Base-by-base conservation (phyloP, 1,140 invertebrate species). In the Drosophila eugracilis region DNA sequence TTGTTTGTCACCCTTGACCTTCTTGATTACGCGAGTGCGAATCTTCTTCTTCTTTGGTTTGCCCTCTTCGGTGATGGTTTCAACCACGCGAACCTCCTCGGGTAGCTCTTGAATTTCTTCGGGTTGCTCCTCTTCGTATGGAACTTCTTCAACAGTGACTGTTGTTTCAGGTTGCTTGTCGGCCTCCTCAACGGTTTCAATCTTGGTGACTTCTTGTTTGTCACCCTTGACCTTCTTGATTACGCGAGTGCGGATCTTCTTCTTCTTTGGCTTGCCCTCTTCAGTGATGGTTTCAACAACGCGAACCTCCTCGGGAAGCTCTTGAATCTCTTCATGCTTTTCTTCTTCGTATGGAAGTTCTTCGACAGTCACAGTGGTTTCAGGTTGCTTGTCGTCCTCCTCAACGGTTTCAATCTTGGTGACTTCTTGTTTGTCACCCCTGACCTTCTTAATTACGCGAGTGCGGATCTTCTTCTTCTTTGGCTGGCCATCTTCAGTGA, bases 391-490 rank as follows among this genome's bases (percentile, higher is more conserved):
- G 24, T 47, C 44, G 22, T 47, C 44, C 4, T 47, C 24, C 24
- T 47, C 44, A 9, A 47, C 14, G n/a, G 44, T 47, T 47, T 47
- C 44, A 26, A 47, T 47, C 9, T 28, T 47, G 1, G 44, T 47
- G 14, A 47, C 44, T 28, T 47, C 44, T 12, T 47, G 44, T 15
- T 28, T 47, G 24, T 47, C 44, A 10, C 44, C 44, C 44, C 28
- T 47, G 24, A 47, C 44, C 14, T 47, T 47, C 14, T 47, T 52
- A n/a, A 52, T 52, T 1, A 52, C 48, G 0, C 32, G 48, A 36
- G 48, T 52, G 4, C 48, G 30, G 48, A 52, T 52, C 30, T 36
- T 52, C 48, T 52, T 52, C 30, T 36, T 52, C 48, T 36, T 52
- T 7, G 48, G 48, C 21, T 52, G 34, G 30, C 48, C 48, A 17